Evolutionary conservation across 2,888 invertebrate genomes (phyloP), one percentile per base, ranked within the genome.

Genomic region (Colostygia pectinataria): DNA sequence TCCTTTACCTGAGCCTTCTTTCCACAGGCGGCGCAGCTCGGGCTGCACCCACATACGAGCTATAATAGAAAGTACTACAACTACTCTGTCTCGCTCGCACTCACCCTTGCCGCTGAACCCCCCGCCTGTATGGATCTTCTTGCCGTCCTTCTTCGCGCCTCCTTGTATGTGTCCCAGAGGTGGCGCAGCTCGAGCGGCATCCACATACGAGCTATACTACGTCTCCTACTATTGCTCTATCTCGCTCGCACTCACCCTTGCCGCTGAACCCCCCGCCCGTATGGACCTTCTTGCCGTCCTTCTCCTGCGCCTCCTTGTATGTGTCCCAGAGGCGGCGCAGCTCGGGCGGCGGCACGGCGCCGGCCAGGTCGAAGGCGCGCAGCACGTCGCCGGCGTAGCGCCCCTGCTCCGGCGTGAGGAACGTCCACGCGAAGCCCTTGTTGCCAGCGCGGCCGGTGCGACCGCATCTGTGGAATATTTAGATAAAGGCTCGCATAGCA

Each of bases 381-480:
- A 98, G 91, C 52, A 99, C 94, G 76, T 99, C 99, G 6, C 98
- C 98, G 0, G 98, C 94, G 87, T 98, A 97, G 42, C 96, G 92
- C 9, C 97, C 97, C 78, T 99, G 99, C 55, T 99, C 98, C 0
- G 96, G 95, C 0, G 98, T 97, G 4, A 99, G 93, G 80, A 99
- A 99, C 0, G 99, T 99, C 91, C 97, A 99, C 0, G 99, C 99
- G 82, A 92, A 97, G 3, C 99, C 99, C 78, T 98, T 98, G 80
- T 98, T 98, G 0, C 99, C 99, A 0, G 97, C 97, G 12, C 97
- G 92, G 0, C 97, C 97, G 0, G 97, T 97, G 47, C 97, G 92
- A 0, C 97, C 98, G 83, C 98, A 99, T 74, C 99, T 94, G 56
- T 4, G 7, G 9, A 10, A 5, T 6, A 20, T 20, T 4, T 20